These are phyloP conservation scores for Aplocera efformata DNA, from an alignment of 2,888 invertebrate genomes.

Conservation along the genomic window DNA sequence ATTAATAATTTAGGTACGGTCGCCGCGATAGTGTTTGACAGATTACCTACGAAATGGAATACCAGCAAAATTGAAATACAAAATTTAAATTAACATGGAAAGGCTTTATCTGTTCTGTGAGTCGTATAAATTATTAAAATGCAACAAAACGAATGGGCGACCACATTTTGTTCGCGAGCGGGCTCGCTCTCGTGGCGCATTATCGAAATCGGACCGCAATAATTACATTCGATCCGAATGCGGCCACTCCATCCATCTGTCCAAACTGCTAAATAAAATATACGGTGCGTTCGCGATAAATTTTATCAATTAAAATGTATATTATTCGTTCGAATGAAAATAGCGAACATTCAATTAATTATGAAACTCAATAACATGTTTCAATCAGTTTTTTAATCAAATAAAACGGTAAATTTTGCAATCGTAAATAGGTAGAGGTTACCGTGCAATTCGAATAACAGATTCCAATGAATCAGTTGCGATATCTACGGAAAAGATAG, in stretches of 20 bases:
- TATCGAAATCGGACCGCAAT: constrained; percentile 77
- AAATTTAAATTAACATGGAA: constrained; percentile 53
- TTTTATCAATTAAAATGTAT: constrained; percentile 58
- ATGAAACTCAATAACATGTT: constrained; percentile 42
- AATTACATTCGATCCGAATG: constrained; percentile 75
- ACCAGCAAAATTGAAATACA: constrained; percentile 27
- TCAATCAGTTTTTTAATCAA: constrained; percentile 32
- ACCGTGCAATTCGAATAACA: constrained; percentile 3
- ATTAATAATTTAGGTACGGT: constrained; percentile 28
- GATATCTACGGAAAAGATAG: constrained; percentile 18
- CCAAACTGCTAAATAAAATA: constrained; percentile 63
- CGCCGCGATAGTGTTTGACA: constrained; percentile 36
- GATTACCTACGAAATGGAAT: constrained; percentile 36
- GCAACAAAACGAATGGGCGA: constrained; percentile 66
- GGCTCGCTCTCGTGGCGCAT: constrained; percentile 69
- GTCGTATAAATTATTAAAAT: constrained; percentile 73
- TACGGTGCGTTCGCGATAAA: constrained; percentile 49
- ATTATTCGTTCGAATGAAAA: constrained; percentile 48
- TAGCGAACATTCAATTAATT: constrained; percentile 48
- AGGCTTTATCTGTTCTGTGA: constrained; percentile 62
- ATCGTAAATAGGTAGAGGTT: constrained; percentile 4
- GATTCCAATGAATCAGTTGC: constrained; percentile 14
- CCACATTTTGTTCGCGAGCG: constrained; percentile 65
- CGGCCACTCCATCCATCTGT: constrained; percentile 66
- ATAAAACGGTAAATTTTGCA: constrained; percentile 20